Percentiles rank a stretch among this genome's conserved stretches.
Evolutionary conservation across 1,140 invertebrate species (phyloP).

Genomic region (Calliopsis andreniformis): DNA sequence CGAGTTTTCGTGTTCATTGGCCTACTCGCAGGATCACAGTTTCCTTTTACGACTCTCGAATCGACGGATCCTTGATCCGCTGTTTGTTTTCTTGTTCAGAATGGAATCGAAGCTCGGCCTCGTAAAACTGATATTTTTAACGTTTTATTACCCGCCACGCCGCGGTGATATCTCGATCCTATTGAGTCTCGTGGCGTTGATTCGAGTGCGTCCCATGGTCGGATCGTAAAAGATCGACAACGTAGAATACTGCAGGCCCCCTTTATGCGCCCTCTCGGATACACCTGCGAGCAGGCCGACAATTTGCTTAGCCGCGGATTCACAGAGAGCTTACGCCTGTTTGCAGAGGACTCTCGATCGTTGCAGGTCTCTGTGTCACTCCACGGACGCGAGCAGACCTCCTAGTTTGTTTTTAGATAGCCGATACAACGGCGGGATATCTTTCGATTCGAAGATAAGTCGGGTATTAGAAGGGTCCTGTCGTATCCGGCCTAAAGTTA

Average conservation of each 20-base stretch:
- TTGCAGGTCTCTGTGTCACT: conserved; percentile 44
- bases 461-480: conserved; percentile 43
- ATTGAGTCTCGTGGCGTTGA: too few relatives aligned
- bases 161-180: background rate
- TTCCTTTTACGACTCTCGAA: conserved; percentile 61
- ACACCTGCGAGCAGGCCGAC: conserved; percentile 60
- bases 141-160: conserved; percentile 17
- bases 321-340: conserved; percentile 46
- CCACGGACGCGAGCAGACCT: conserved; percentile 16
- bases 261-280: conserved; percentile 25
- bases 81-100: conserved; percentile 56
- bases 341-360: conserved; percentile 60
- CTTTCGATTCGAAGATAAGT: conserved; percentile 68
- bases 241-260: background rate
- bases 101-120: conserved; percentile 46
- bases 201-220: background rate
- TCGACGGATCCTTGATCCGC: conserved; percentile 45
- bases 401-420: conserved; percentile 64
- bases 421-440: conserved; percentile 56
- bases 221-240: conserved; percentile 20
- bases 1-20: conserved; percentile 57
- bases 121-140: conserved; percentile 55
- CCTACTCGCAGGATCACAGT: conserved; percentile 52
- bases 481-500: conserved; percentile 57
- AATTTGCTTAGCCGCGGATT: conserved; percentile 59